These are phyloP conservation scores for Bolborhynchus lineola DNA, from an alignment of 2,113 vertebrate species.

Conservation along the genomic window DNA sequence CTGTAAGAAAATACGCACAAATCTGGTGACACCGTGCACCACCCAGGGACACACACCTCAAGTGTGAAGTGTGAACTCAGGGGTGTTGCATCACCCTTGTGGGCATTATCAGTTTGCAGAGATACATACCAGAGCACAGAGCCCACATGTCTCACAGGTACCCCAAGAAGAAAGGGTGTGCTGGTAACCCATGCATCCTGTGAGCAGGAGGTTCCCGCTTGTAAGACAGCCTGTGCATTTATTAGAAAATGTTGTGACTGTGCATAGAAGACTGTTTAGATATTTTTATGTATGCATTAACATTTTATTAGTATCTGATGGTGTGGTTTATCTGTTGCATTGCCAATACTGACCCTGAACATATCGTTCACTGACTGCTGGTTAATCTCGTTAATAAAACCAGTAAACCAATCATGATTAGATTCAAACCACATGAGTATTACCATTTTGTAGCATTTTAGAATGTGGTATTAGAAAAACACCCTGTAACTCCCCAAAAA, in stretches of 20 bases:
- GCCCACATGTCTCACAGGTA: neutral
- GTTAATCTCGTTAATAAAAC: neutral
- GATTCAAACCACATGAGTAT: neutral
- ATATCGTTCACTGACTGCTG: neutral
- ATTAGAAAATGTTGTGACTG: neutral
- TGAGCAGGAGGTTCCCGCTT: neutral
- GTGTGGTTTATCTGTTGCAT: neutral
- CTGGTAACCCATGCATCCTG: rapidly evolving
- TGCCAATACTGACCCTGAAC: neutral
- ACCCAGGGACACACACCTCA: rapidly evolving
- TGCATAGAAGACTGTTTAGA: neutral
- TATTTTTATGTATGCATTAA: neutral
- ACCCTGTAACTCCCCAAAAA: neutral
- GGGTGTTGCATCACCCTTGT: neutral
- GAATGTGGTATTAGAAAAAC: neutral
- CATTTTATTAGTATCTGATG: neutral
- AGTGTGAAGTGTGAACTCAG: neutral
- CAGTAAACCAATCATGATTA: neutral
- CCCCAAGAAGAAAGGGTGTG: neutral
- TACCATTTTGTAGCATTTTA: neutral
- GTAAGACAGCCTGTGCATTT: rapidly evolving
- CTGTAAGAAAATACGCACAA: neutral
- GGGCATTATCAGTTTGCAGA: neutral
- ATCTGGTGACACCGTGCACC: neutral
- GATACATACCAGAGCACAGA: neutral